Evolutionary conservation across 2,113 vertebrate species (phyloP), one percentile per base, ranked within the genome.

Genomic region (Platanista minor): DNA sequence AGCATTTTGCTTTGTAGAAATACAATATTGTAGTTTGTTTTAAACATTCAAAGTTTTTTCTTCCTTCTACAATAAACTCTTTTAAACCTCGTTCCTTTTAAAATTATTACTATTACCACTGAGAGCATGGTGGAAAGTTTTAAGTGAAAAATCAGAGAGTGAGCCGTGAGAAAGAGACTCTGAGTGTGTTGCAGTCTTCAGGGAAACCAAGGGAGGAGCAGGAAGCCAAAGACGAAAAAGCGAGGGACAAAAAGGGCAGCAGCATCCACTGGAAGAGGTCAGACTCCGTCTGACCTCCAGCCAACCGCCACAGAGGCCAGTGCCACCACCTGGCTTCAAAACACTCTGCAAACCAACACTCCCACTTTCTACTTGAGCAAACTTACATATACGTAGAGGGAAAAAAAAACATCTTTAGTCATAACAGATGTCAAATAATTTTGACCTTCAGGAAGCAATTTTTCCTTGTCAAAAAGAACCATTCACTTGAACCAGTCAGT

Each of bases 21-120:
- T 93, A 95, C 92, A 97, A 95, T 49, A 71, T 33, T 84, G 83
- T 43, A 80, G 61, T 62, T 82, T 87, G 29, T 97, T 97, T 94
- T 97, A 94, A 97, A 67, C 13, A 87, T 95, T 94, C 72, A 69
- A 92, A 96, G 72, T 88, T 92, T 97, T 69, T 91, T 97, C 95
- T 96, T 23, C 77, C 82, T 97, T 97, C 96, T 97, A 97, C 18
- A 98, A 97, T 98, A 98, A 98, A 98, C 62, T 62, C 69, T 98
- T 98, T 97, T 97, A 97, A 98, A 71, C 27, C 17, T 27, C 46
- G 90, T 21, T 85, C 13, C 61, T 97, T 87, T 95, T 83, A 62
- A 84, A n/a, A 97, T 92, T 14, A 96, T 91, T 94, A 80, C 86
- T 49, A 43, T 72, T 67, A 72, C 21, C 59, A 91, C 27, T 86